Base-by-base conservation (phyloP, 2,113 vertebrate genomes). In the Takifugu flavidus region DNA sequence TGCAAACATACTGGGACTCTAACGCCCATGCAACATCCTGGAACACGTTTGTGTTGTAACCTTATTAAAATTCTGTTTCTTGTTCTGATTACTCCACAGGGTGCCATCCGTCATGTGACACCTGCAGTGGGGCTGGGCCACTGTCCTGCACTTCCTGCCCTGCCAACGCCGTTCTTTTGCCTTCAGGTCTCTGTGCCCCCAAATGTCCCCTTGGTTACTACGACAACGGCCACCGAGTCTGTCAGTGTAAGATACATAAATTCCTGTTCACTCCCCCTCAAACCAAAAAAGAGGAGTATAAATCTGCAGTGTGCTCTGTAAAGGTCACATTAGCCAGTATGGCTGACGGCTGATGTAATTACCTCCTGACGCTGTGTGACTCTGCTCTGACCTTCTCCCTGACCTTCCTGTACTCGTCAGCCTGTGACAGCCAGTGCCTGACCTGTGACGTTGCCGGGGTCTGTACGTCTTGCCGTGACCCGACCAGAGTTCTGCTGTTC, bases 401-500 rank as follows among this genome's bases (percentile, higher is more conserved):
- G 5, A 26, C 58, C 11, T 53, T 44, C 63, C 4, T 65, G 10
- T 58, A 1, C 34, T 29, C 28, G 15, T 26, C 89, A 99, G 97
- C 87, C 1, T 99, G 97, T 60, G 67, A 77, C 60, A 56, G 49
- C 3, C 91, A 91, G 70, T 99, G 97, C 62, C 68, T 90, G 80
- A 94, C 88, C 45, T 99, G 97, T 12, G 89, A 92, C 46, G 87
- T 78, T 1, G 75, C 80, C 0, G 50, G 87, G 0, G 26, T 86
- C 51, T 99, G 97, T 20, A 91, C 90, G 0, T 92, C 94, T 0
- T 99, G 97, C 85, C 89, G 85, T 20, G 94, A 98, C 55, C 92
- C 92, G 0, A 65, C 77, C 28, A 94, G 93, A 70, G 95, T 98
- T 34, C 91, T 99, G 69, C 86, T 95, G 55, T 96, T 95, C 2